A percentile compares a stretch with the other conserved stretches of the same genome.
These are phyloP conservation scores for Biston betularia DNA, from an alignment of 2,888 invertebrate species.

Conservation along the genomic window DNA sequence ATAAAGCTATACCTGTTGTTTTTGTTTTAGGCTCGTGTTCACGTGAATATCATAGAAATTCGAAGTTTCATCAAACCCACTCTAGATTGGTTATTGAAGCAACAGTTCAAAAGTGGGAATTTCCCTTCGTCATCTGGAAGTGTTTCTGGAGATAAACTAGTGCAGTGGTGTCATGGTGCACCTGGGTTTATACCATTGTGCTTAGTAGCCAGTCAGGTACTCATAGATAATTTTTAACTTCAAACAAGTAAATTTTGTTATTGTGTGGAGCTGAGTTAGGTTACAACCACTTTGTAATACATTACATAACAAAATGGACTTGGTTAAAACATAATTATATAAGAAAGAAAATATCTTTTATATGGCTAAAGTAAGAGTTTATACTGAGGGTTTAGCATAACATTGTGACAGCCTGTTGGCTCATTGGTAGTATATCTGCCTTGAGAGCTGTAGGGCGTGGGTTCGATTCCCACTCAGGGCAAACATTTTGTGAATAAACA, in stretches of 20 bases:
- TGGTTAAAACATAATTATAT: too few species aligned
- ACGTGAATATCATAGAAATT: conserved; percentile 86
- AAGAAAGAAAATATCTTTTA: too few species aligned
- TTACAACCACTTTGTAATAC: too few species aligned
- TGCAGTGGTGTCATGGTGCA: conserved; percentile 98
- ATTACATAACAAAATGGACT: too few species aligned
- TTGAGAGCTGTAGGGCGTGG: too few species aligned
- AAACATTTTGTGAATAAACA: too few species aligned
- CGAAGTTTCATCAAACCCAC: conserved; percentile 87
- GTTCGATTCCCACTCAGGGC: too few species aligned
- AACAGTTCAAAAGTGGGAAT: conserved; percentile 88
- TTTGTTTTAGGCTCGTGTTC: conserved; percentile 80
- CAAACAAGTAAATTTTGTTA: neutral
- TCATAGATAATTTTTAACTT: neutral
- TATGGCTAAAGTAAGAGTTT: too few species aligned
- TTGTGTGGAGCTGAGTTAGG: neutral
- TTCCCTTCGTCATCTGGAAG: conserved; percentile 92
- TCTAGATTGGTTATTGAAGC: conserved; percentile 87
- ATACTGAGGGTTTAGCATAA: too few species aligned
- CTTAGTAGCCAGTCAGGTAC: conserved; percentile 88
- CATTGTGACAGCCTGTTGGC: too few species aligned
- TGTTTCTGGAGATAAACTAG: conserved; percentile 89
- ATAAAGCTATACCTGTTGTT: too few species aligned
- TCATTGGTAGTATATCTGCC: too few species aligned
- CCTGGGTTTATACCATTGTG: conserved; percentile 93